A percentile compares a stretch with the other conserved stretches of the same genome.
These are phyloP conservation scores for Drosophila formosana DNA, from an alignment of 2,888 invertebrate species.

Conservation along the genomic window DNA sequence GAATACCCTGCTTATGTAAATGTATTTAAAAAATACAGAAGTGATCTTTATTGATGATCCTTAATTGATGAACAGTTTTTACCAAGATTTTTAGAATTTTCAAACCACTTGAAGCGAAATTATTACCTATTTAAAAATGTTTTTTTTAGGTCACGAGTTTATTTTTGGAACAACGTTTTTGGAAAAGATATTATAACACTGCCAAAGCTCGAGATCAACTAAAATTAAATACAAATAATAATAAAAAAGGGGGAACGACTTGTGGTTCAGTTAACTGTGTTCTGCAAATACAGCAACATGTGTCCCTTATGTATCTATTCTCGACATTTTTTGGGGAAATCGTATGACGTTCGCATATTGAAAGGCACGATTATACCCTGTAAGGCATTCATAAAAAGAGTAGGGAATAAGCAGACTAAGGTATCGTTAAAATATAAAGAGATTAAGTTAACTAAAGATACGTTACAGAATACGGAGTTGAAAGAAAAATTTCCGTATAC, in stretches of 20 bases:
- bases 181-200: slow-evolving; percentile 3
- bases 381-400: background rate
- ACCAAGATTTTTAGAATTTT: too few relatives aligned
- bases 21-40: too few relatives aligned
- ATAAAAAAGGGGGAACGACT: background rate
- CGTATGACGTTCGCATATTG: slow-evolving; percentile 1
- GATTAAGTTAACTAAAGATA: too few relatives aligned
- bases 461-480: too few relatives aligned
- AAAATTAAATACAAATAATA: background rate
- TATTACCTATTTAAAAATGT: background rate
- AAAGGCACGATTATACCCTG: slow-evolving; percentile 3
- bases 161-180: background rate
- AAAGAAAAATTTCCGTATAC: too few relatives aligned
- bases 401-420: background rate
- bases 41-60: too few relatives aligned
- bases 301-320: background rate
- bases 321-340: slow-evolving; percentile 4
- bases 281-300: slow-evolving; percentile 4
- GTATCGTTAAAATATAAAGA: background rate
- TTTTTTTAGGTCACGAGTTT: slow-evolving; percentile 1
- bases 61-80: too few relatives aligned
- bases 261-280: slow-evolving; percentile 13
- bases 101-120: background rate
- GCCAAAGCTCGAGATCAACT: slow-evolving; percentile 12
- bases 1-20: too few relatives aligned